Percentiles rank a stretch among this genome's conserved stretches.
phyloP scores from a whole-genome alignment of 2,797 vertebrate genomes.

The Labroides dimidiatus region DNA sequence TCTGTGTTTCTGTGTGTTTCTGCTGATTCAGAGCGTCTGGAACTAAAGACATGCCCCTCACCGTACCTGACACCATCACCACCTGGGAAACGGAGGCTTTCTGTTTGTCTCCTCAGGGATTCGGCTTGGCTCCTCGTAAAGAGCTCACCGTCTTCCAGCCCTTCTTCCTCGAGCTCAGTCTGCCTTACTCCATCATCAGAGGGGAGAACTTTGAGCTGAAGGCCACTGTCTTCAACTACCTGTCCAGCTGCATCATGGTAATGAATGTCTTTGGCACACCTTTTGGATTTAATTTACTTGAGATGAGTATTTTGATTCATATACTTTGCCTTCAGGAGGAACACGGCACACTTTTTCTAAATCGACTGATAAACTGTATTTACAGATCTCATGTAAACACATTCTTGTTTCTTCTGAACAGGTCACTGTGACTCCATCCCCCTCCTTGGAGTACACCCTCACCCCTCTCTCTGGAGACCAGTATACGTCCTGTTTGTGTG shows the following conservation, averaged over 20 bases:
- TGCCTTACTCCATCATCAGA: conserved; percentile 86
- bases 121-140: conserved; percentile 81
- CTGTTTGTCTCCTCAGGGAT: conserved; percentile 78
- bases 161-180: conserved; percentile 84
- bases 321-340: too few relatives aligned
- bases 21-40: conserved; percentile 71
- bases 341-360: too few relatives aligned
- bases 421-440: conserved; percentile 68
- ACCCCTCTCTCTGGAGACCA: conserved; percentile 40
- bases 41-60: conserved; percentile 52
- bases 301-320: too few relatives aligned
- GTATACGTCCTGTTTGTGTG: conserved; percentile 78
- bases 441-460: conserved; percentile 68
- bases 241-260: conserved; percentile 84
- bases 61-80: conserved; percentile 83
- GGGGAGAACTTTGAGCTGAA: conserved; percentile 86
- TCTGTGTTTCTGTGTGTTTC: conserved; percentile 24
- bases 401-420: conserved; percentile 40
- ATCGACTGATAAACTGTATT: background rate
- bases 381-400: background rate
- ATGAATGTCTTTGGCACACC: too few relatives aligned
- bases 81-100: conserved; percentile 83
- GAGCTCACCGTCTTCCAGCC: conserved; percentile 84
- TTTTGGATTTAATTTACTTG: too few relatives aligned
- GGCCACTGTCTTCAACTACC: conserved; percentile 81